These are phyloP conservation scores for Pomacea maculata DNA, from an alignment of 1,140 invertebrate species.

Conservation along the genomic window DNA sequence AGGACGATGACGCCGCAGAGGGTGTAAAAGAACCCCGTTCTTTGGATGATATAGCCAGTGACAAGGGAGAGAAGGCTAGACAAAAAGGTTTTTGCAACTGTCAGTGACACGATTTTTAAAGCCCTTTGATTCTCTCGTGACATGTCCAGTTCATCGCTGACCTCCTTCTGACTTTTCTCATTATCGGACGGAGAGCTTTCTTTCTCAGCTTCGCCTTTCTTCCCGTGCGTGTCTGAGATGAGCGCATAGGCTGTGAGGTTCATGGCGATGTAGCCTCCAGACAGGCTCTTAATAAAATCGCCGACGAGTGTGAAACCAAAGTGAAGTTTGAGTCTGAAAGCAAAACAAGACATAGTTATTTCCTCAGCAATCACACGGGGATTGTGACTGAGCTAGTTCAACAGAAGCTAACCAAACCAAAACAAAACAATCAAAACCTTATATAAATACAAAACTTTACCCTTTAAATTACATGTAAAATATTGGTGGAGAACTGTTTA, in stretches of 20 bases:
- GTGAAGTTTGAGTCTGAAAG: background rate
- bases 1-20: background rate
- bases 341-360: background rate
- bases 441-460: no score
- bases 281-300: background rate
- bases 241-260: background rate
- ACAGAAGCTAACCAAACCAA: no score
- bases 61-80: background rate
- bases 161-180: background rate
- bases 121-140: background rate
- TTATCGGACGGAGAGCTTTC: background rate
- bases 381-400: no score
- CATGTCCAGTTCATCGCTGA: background rate
- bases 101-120: background rate
- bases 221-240: slow-evolving; percentile 4
- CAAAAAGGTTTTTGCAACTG: background rate
- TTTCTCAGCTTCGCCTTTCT: background rate
- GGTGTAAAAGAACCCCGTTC: background rate
- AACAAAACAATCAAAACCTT: no score
- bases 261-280: background rate
- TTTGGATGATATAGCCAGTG: background rate
- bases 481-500: no score
- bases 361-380: no score
- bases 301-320: background rate
- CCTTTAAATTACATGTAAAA: no score